Percentiles rank a stretch among this genome's conserved stretches.
Evolutionary conservation across 1,140 invertebrate genomes (phyloP).

Genomic region (Heliconius himera): DNA sequence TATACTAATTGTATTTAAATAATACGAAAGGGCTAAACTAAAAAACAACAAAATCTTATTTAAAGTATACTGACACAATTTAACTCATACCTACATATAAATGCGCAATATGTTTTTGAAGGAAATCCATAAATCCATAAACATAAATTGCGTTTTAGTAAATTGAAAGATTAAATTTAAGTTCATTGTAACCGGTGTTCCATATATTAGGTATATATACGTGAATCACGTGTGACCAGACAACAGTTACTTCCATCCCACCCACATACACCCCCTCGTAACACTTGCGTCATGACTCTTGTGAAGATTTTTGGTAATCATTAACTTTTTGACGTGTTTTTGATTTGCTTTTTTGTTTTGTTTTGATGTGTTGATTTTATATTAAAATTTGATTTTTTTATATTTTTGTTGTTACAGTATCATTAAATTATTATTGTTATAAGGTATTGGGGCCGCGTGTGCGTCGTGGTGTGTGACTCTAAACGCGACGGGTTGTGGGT

Average conservation of each 20-base stretch:
- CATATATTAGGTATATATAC: background rate
- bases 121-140: constrained; percentile 16
- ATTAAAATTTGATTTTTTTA: too few species aligned
- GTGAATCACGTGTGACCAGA: constrained; percentile 24
- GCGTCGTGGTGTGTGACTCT: too few species aligned
- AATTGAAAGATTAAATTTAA: constrained; percentile 48
- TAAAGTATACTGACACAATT: too few species aligned
- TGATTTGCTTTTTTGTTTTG: background rate
- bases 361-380: background rate
- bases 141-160: constrained; percentile 33
- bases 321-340: background rate
- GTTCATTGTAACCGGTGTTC: constrained; percentile 32
- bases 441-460: too few species aligned
- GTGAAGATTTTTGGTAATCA: background rate
- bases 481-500: too few species aligned
- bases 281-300: background rate
- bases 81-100: background rate
- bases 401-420: too few species aligned
- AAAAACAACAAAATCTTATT: too few species aligned
- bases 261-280: constrained; percentile 12
- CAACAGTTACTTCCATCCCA: constrained; percentile 21
- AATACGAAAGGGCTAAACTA: too few species aligned
- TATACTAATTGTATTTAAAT: too few species aligned
- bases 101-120: background rate
- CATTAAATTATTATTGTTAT: too few species aligned